These are phyloP conservation scores for Lordiphosa collinella DNA, from an alignment of 1,140 invertebrate genomes.

Conservation along the genomic window DNA sequence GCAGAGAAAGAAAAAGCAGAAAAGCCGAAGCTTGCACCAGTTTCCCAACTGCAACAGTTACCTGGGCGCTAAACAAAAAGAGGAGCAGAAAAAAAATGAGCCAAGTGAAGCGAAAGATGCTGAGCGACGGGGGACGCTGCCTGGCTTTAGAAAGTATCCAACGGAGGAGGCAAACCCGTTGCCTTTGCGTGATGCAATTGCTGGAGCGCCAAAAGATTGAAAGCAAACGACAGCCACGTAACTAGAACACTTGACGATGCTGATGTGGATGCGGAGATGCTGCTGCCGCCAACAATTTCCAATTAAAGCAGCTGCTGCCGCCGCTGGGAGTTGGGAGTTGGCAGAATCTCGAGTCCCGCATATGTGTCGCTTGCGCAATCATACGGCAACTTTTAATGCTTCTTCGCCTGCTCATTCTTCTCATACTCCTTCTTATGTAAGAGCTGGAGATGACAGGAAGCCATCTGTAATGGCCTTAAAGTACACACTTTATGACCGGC, in stretches of 20 bases:
- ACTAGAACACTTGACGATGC: slow-evolving; percentile 75
- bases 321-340: slow-evolving; percentile 18
- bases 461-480: slow-evolving; percentile 75
- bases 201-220: slow-evolving; percentile 75
- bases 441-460: slow-evolving; percentile 57
- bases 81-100: slow-evolving; percentile 26
- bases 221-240: slow-evolving; percentile 74
- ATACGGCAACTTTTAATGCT: slow-evolving; percentile 66
- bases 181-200: slow-evolving; percentile 72
- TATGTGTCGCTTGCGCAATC: slow-evolving; percentile 71
- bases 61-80: slow-evolving; percentile 68
- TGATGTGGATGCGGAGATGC: slow-evolving; percentile 27
- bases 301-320: slow-evolving; percentile 51
- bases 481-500: slow-evolving; percentile 66
- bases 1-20: slow-evolving; percentile 24
- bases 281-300: slow-evolving; percentile 40
- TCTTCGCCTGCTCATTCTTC: slow-evolving; percentile 34
- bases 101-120: slow-evolving; percentile 46
- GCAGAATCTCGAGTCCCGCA: slow-evolving; percentile 13
- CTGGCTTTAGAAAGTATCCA: slow-evolving; percentile 68
- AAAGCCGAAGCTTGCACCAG: slow-evolving; percentile 64
- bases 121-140: slow-evolving; percentile 10
- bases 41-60: slow-evolving; percentile 69
- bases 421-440: slow-evolving; percentile 36
- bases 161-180: slow-evolving; percentile 58